phyloP scores from a whole-genome alignment of 2,113 vertebrate genomes.

The Lagopus leucura region DNA sequence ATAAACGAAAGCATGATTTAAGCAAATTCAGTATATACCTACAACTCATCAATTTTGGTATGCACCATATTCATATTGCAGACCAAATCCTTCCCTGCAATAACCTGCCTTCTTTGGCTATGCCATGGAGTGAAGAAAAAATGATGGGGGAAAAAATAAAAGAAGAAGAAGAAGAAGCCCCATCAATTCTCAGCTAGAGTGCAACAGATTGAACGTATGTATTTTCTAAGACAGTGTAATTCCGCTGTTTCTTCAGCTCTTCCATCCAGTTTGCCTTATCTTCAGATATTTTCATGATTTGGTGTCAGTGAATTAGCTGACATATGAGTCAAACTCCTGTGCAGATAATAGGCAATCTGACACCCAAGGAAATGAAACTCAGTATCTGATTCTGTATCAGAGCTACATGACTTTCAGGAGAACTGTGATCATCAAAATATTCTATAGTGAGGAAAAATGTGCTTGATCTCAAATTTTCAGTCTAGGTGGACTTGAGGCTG shows the following conservation, averaged over 20 bases:
- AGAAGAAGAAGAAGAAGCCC: too few relatives aligned
- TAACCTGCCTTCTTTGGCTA: accelerated
- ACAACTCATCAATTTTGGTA: not conserved
- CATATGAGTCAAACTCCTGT: conserved; percentile 9
- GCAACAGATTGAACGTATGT: not conserved
- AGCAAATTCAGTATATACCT: not conserved
- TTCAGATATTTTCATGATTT: not conserved
- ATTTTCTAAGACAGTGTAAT: not conserved
- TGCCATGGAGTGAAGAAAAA: not conserved
- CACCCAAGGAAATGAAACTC: conserved; percentile 36
- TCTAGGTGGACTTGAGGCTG: not conserved
- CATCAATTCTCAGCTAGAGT: not conserved
- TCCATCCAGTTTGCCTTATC: not conserved
- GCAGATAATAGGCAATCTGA: conserved; percentile 18
- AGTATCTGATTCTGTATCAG: not conserved
- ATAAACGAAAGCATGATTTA: not conserved
- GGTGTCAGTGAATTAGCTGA: conserved; percentile 13
- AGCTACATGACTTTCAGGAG: not conserved
- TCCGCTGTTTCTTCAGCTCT: not conserved
- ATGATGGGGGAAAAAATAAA: too few relatives aligned
- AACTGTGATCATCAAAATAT: not conserved
- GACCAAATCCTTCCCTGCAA: not conserved
- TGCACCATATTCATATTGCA: not conserved
- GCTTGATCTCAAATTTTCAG: not conserved
- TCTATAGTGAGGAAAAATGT: not conserved